Conservation (phyloP, 1,140 invertebrate species). For the Lepidurus arcticus region DNA sequence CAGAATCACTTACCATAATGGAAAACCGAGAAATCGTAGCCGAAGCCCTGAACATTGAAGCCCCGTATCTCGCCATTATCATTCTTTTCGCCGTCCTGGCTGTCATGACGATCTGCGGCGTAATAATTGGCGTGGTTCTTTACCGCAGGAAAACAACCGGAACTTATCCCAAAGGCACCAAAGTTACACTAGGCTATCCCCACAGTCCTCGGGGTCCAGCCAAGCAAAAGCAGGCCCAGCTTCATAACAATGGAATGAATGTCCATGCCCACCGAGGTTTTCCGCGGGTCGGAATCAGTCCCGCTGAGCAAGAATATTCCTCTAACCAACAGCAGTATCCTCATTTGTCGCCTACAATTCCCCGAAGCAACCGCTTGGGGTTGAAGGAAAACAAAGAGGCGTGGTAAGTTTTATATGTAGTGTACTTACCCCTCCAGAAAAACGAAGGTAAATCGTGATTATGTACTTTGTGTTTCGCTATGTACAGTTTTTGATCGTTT, state of each 20-base stretch:
- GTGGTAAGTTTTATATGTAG: constrained; percentile 16
- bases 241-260: background rate
- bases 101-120: constrained; percentile 63
- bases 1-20: constrained; percentile 51
- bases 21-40: constrained; percentile 63
- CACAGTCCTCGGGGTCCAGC: constrained; percentile 20
- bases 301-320: constrained; percentile 28
- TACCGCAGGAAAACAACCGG: constrained; percentile 48
- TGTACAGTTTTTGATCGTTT: background rate
- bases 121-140: constrained; percentile 60
- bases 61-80: constrained; percentile 62
- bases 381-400: constrained; percentile 27
- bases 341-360: constrained; percentile 28
- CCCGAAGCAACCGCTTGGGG: constrained; percentile 28
- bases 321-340: background rate
- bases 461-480: background rate
- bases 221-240: constrained; percentile 23
- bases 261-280: constrained; percentile 33
- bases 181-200: constrained; percentile 27
- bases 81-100: constrained; percentile 62
- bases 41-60: constrained; percentile 54
- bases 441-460: background rate
- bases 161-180: constrained; percentile 35
- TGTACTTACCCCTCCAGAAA: background rate
- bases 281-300: constrained; percentile 33